Evolutionary conservation across 1,140 invertebrate species (phyloP).

Genomic region (Drosophila dunni): DNA sequence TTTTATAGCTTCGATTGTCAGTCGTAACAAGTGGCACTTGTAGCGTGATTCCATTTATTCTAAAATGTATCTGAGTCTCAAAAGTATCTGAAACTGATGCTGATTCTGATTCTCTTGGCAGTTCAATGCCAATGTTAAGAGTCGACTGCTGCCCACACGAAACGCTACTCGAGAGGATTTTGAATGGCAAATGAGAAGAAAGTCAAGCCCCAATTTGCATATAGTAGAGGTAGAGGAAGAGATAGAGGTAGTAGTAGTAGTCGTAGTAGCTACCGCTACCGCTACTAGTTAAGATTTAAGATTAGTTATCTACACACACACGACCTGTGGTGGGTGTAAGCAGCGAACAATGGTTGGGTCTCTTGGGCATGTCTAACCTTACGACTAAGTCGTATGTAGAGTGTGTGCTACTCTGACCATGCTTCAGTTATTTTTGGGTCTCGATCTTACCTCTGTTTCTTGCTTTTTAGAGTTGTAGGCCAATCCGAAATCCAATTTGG

Average conservation of each 20-base stretch:
- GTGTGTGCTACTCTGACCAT: constrained; percentile 16
- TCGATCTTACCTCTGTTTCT: constrained; percentile 58
- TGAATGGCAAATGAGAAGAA: constrained; percentile 52
- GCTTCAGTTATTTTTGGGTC: constrained; percentile 22
- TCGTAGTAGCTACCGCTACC: not conserved
- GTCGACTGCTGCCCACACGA: constrained; percentile 8
- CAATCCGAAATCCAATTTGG: constrained; percentile 64
- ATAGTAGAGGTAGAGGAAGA: constrained; percentile 11
- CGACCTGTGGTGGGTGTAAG: constrained; percentile 6
- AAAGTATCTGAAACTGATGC: constrained; percentile 23
- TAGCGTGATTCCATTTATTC: constrained; percentile 25
- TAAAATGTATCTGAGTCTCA: constrained; percentile 17
- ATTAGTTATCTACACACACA: too few relatives aligned
- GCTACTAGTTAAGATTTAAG: constrained; percentile 6
- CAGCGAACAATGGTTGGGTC: constrained; percentile 17
- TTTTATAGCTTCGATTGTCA: constrained; percentile 45
- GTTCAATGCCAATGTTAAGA: constrained; percentile 14
- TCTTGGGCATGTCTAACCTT: constrained; percentile 8
- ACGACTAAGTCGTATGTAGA: not conserved
- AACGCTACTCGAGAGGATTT: constrained; percentile 28
- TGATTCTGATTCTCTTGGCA: constrained; percentile 2
- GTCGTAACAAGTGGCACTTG: constrained; percentile 37
- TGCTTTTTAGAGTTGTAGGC: constrained; percentile 30
- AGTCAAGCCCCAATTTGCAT: constrained; percentile 71
- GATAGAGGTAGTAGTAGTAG: not conserved